Percentiles rank a stretch among this genome's conserved stretches.
These are phyloP conservation scores for Myotis findleyi DNA, from an alignment of 2,797 vertebrate species.

Conservation along the genomic window DNA sequence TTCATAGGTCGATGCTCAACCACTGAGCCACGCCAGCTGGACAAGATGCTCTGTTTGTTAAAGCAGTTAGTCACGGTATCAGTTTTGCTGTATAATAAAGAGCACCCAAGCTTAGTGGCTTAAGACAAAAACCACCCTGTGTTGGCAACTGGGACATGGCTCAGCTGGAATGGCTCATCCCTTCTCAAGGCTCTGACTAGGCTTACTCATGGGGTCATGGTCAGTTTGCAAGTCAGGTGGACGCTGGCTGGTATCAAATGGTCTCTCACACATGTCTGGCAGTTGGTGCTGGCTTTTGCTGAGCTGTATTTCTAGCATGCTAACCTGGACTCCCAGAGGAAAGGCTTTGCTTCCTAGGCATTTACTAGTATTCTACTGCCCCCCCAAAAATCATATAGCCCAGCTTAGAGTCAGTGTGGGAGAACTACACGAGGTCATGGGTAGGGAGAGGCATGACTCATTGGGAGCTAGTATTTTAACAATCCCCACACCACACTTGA, in stretches of 20 bases:
- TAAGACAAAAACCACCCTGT: neutral
- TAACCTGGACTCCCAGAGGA: neutral
- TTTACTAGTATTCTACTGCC: neutral
- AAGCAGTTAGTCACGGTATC: neutral
- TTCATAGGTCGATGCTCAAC: too few relatives aligned
- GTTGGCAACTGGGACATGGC: neutral
- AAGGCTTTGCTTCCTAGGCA: neutral
- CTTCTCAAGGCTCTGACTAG: neutral
- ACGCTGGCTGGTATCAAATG: neutral
- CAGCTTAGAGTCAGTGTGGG: neutral
- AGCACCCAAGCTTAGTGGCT: neutral
- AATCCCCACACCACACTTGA: neutral
- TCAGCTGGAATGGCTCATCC: neutral
- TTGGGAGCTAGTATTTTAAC: neutral
- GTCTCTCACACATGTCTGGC: neutral
- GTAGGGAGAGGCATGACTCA: neutral
- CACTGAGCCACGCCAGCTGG: too few relatives aligned
- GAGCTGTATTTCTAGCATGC: neutral
- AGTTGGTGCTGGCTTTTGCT: neutral
- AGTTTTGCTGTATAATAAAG: neutral
- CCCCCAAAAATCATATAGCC: neutral
- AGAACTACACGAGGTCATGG: neutral
- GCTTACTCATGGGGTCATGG: neutral
- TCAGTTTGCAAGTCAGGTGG: neutral
- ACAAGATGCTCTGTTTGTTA: neutral